Evolutionary conservation across 2,888 invertebrate species (phyloP).

Genomic region (Caenorhabditis wallacei): DNA sequence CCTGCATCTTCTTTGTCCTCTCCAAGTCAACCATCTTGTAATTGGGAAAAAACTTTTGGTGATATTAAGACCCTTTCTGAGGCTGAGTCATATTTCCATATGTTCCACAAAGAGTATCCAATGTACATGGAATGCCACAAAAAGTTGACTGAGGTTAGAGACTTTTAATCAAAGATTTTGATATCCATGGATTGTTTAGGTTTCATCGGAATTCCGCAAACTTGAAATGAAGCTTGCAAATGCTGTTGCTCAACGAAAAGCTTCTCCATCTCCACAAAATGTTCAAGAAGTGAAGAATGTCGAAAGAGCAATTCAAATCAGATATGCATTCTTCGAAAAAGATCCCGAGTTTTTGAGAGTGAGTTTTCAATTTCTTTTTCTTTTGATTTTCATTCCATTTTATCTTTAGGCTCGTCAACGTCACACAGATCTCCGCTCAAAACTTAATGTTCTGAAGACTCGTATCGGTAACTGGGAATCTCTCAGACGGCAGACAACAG

Average conservation of each 20-base stretch:
- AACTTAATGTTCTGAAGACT: constrained; percentile 74
- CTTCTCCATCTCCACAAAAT: constrained; percentile 21
- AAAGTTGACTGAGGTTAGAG: constrained; percentile 57
- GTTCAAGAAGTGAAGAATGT: constrained; percentile 45
- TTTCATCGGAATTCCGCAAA: constrained; percentile 62
- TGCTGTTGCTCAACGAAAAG: constrained; percentile 27
- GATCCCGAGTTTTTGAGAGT: constrained; percentile 70
- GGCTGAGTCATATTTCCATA: constrained; percentile 67
- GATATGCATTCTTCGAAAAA: constrained; percentile 66
- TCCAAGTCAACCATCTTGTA: constrained; percentile 74
- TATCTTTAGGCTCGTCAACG: constrained; percentile 71
- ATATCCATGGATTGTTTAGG: constrained; percentile 13
- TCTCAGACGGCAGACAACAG: constrained; percentile 26
- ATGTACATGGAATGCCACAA: constrained; percentile 73
- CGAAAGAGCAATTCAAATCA: constrained; percentile 40
- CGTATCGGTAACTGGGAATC: constrained; percentile 74
- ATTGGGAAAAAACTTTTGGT: constrained; percentile 72
- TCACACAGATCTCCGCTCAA: constrained; percentile 76
- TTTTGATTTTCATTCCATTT: constrained; percentile 16
- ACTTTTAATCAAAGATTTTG: neutral
- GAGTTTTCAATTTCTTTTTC: constrained; percentile 8
- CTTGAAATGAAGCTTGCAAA: constrained; percentile 57
- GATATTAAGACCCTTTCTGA: constrained; percentile 63
- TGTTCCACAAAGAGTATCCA: constrained; percentile 76
- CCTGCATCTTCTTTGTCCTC: constrained; percentile 71